Conservation (phyloP, 2,888 invertebrate species). For the Synergus japonicus region DNA sequence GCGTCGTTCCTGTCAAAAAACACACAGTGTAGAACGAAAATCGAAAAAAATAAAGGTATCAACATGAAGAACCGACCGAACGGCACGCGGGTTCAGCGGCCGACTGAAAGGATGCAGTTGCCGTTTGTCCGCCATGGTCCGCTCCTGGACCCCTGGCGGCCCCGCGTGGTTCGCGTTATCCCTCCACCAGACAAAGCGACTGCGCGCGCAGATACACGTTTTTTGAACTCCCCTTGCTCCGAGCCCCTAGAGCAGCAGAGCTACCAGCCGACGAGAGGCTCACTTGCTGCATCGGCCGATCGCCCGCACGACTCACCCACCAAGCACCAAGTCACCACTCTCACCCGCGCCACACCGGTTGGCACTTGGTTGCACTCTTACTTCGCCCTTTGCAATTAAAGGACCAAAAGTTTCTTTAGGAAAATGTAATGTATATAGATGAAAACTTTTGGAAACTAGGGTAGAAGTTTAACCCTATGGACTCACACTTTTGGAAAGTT, state of each 20-base stretch:
- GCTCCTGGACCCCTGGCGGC: slow-evolving; percentile 68
- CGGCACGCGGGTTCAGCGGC: slow-evolving; percentile 77
- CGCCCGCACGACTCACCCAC: slow-evolving; percentile 47
- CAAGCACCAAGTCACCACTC: slow-evolving; percentile 43
- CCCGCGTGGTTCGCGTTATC: slow-evolving; percentile 66
- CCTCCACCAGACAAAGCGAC: slow-evolving; percentile 72
- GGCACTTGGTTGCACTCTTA: slow-evolving; percentile 42
- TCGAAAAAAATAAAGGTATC: slow-evolving; percentile 47
- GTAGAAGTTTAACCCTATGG: no score
- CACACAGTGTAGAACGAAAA: slow-evolving; percentile 65
- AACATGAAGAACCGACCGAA: slow-evolving; percentile 56
- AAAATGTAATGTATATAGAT: neutral
- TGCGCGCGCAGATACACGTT: slow-evolving; percentile 75
- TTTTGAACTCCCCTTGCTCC: slow-evolving; percentile 63
- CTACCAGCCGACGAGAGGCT: slow-evolving; percentile 43
- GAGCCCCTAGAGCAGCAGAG: slow-evolving; percentile 28
- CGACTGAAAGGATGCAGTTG: slow-evolving; percentile 77
- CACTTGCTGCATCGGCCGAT: neutral
- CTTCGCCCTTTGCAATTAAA: slow-evolving; percentile 20
- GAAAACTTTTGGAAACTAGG: no score
- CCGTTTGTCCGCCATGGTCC: slow-evolving; percentile 73
- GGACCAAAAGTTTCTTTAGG: neutral
- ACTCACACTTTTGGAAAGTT: no score
- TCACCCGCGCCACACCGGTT: slow-evolving; percentile 48
- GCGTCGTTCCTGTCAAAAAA: slow-evolving; percentile 43